These are phyloP conservation scores for Eurystomus glaucurus DNA, from an alignment of 2,797 vertebrate genomes.

Conservation along the genomic window DNA sequence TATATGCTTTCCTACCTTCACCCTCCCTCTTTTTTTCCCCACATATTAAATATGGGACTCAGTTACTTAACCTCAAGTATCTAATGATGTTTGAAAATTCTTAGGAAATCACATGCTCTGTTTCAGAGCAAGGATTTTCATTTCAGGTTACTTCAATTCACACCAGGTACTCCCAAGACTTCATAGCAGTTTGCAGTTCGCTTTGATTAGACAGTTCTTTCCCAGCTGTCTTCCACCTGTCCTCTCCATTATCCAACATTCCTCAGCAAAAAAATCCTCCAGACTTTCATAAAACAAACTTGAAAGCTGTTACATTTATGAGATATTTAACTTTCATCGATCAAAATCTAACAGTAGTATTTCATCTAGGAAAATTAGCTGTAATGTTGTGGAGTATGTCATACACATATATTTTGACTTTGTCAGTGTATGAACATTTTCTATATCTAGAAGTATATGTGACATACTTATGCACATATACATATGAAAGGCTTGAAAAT, in stretches of 20 bases:
- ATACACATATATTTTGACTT: not conserved
- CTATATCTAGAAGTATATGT: not conserved
- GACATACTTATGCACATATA: not conserved
- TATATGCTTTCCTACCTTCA: fast-evolving
- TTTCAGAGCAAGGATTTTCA: not conserved
- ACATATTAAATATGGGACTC: not conserved
- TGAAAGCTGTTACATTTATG: not conserved
- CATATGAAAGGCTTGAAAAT: not conserved
- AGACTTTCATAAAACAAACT: not conserved
- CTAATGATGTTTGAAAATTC: not conserved
- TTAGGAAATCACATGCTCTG: not conserved
- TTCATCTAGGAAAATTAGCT: not conserved
- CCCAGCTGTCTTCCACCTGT: not conserved
- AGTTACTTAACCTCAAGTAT: not conserved
- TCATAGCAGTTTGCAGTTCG: not conserved
- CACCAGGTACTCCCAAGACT: not conserved
- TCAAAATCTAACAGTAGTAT: not conserved
- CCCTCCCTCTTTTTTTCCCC: fast-evolving
- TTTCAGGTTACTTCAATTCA: not conserved
- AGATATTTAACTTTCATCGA: not conserved
- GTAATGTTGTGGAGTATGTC: not conserved
- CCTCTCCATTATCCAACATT: not conserved
- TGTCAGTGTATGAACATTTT: not conserved
- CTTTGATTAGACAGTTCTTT: not conserved
- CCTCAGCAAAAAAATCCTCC: not conserved